Evolutionary conservation across 2,113 vertebrate genomes (phyloP).

Genomic region (Choloepus hoffmanni): DNA sequence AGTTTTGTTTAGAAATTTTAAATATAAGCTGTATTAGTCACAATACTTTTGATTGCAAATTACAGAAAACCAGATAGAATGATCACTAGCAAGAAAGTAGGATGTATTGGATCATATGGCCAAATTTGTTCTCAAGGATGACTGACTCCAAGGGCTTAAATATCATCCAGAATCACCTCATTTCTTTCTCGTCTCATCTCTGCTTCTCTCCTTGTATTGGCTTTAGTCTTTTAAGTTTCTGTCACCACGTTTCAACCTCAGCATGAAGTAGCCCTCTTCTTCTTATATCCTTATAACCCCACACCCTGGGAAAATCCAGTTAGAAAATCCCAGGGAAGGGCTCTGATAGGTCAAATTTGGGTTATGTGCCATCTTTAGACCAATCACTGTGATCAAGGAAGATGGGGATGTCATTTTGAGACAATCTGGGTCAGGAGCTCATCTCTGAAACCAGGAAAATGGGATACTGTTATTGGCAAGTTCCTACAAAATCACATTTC

Average conservation of each 20-base stretch:
- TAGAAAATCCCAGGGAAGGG: background rate
- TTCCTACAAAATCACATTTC: background rate
- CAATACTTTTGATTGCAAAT: background rate
- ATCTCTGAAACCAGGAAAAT: background rate
- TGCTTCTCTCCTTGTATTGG: background rate
- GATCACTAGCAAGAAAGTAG: background rate
- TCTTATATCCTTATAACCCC: background rate
- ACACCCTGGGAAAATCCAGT: background rate
- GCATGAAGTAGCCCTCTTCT: background rate
- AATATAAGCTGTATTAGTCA: background rate
- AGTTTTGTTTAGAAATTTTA: background rate
- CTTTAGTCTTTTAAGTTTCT: conserved; percentile 35
- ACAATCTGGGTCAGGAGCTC: background rate
- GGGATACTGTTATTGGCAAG: background rate
- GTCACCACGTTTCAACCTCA: background rate
- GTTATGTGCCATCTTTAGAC: background rate
- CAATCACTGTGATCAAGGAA: background rate
- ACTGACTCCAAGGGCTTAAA: background rate
- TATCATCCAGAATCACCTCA: background rate
- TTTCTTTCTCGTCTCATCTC: conserved; percentile 37
- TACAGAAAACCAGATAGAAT: background rate
- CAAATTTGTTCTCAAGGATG: background rate
- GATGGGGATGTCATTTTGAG: background rate
- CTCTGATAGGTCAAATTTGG: background rate
- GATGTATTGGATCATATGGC: background rate